Evolutionary conservation across 2,888 invertebrate genomes (phyloP), one percentile per base, ranked within the genome.

Genomic region (Drosophila pseudotalamancana): DNA sequence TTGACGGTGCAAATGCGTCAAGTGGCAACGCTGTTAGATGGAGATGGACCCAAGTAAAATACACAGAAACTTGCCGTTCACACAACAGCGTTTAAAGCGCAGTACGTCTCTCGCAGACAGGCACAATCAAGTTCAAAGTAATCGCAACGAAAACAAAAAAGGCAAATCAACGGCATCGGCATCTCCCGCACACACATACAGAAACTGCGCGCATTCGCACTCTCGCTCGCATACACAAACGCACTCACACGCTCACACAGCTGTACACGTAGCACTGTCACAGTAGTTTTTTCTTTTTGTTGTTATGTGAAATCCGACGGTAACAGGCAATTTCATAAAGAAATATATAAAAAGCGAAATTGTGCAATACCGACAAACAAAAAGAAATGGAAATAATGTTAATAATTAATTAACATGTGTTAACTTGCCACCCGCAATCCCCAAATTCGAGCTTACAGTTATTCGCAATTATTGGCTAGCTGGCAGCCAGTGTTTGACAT

Each of bases 181-280:
- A 70, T 70, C 71, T 74, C 67, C 21, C 59, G 48, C 57, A 60
- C 32, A 71, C 68, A 63, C 37, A 46, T 23, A 16, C 53, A 64
- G 18, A 51, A 67, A 71, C 77, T 72, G 72, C 63, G 72, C 75
- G 72, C 72, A 72, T 72, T 77, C 75, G 78, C 79, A 74, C 77
- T 71, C 73, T 77, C 76, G 57, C 77, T 71, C 57, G 39, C 57
- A 51, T 56, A 48, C 46, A 72, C 32, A 61, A 29, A 25, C 25
- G 55, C 8, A 49, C 25, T 21, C 12, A 55, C 6, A 48, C 56
- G 49, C 54, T 18, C 62, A 63, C 78, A 74, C 80, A 79, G 77
- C 80, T 77, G 80, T 77, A 81, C 81, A 81, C 81, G 81, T 83
- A 81, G 83, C 81, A 80, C 63, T 65, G 65, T 61, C 51, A 31